A percentile compares a stretch with the other conserved stretches of the same genome.
Conservation (phyloP, 2,888 invertebrate species). For the Ceraclea dissimilis region DNA sequence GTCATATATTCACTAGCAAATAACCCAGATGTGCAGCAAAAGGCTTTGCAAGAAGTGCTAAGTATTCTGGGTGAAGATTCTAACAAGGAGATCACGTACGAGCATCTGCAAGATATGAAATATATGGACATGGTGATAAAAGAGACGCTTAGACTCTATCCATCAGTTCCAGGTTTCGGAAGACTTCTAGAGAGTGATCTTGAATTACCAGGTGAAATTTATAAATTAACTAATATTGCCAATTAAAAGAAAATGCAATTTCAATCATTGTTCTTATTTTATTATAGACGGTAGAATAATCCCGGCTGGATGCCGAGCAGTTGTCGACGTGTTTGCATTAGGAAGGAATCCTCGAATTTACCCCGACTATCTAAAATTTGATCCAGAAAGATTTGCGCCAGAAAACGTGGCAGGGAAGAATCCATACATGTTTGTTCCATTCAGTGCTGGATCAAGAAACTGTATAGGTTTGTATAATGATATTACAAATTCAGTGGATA, state of each 20-base stretch:
- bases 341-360: conserved; percentile 17
- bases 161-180: conserved; percentile 28
- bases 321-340: conserved; percentile 5
- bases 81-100: conserved; percentile 3
- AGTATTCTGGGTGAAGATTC: conserved; percentile 13
- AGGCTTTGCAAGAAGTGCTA: conserved; percentile 16
- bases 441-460: conserved; percentile 25
- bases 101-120: conserved; percentile 26
- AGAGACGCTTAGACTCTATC: conserved; percentile 29
- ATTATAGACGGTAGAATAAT: conserved; percentile 20
- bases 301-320: conserved; percentile 11
- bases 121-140: conserved; percentile 29
- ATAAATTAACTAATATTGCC: not conserved
- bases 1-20: conserved; percentile 37
- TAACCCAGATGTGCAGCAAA: conserved; percentile 36
- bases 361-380: conserved; percentile 19
- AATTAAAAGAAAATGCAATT: too few species aligned
- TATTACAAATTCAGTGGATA: not conserved
- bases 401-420: conserved; percentile 17
- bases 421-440: conserved; percentile 15
- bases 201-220: conserved; percentile 20
- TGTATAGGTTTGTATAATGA: conserved; percentile 17
- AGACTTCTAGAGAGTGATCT: conserved; percentile 27
- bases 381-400: conserved; percentile 23
- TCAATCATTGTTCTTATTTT: not conserved